Base-by-base conservation (phyloP, 1,140 invertebrate species). In the Venturia canescens region DNA sequence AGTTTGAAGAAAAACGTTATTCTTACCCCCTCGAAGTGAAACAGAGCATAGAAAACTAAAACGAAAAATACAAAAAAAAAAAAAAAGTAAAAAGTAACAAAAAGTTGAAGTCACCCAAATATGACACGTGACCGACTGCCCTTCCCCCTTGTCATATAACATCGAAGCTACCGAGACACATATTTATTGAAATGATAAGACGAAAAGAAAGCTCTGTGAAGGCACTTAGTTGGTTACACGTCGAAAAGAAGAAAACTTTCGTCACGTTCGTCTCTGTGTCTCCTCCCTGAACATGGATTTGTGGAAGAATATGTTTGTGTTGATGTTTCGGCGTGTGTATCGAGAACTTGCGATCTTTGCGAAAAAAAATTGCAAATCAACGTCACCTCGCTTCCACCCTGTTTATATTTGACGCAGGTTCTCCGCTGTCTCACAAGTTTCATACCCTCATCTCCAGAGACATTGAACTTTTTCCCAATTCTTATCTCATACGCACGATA, bases 51-150 rank as follows among this genome's bases (percentile, higher is more conserved):
- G 53, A 21, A 57, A 57, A 18, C 18, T 57, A 18, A 13, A 4
- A 57, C 21, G 7, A 57, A 23, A 57, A 57, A 13, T n/a, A 57
- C 53, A 9, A 57, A 21, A 9, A 57, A 21, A 57, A 13, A 9
- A 57, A 21, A 57, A 13, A n/a, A 15, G 15, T 53, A n/a, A 23
- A 57, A n/a, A 1, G n/a, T 1, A 23, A 57, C 11, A 5, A 57
- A 1, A 57, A 31, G 21, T 27, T 31, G 21, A 34, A 60, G 21
- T 57, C 53, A 63, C 31, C 16, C 23, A 27, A 63, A 60, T 34
- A 60, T 77, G 53, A 57, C 18, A 57, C 18, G 53, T 57, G 53
- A 18, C 53, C 53, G 16, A 57, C 15, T 57, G 53, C 53, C 53
- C 53, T 57, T 23, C 13, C 21, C 21, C 53, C 53, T 23, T 3